Evolutionary conservation across 2,113 vertebrate species (phyloP).

Genomic region (Catharus minimus): DNA sequence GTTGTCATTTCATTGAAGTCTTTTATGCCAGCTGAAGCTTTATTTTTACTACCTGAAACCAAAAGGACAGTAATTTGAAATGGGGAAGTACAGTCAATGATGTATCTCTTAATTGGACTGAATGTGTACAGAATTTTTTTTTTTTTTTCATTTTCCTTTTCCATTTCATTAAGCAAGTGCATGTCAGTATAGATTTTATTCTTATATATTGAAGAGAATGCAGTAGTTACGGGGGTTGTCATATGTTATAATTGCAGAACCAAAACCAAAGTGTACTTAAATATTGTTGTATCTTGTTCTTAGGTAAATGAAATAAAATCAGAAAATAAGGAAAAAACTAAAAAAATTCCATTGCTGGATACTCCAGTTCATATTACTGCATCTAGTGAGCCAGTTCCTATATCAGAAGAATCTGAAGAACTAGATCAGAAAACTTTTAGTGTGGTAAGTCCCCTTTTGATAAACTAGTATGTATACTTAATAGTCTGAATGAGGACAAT

Average conservation of each 20-base stretch:
- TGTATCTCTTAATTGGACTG: not conserved
- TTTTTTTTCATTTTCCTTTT: not conserved
- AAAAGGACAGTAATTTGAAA: not conserved
- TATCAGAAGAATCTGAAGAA: constrained; percentile 93
- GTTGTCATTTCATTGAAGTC: not conserved
- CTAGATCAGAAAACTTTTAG: constrained; percentile 98
- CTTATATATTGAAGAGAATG: not conserved
- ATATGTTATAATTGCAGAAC: not conserved
- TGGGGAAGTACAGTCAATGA: not conserved
- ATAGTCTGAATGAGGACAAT: not conserved
- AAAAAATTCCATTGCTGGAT: constrained; percentile 79
- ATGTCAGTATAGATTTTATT: not conserved
- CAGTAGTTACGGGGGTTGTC: not conserved
- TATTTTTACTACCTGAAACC: not conserved
- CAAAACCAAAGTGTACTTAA: not conserved
- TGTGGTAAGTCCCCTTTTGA: constrained; percentile 80
- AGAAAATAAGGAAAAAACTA: constrained; percentile 85
- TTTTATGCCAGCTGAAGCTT: not conserved
- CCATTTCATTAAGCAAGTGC: not conserved
- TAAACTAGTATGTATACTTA: not conserved
- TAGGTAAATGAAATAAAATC: constrained; percentile 83
- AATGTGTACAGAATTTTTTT: not conserved
- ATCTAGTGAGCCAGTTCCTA: constrained; percentile 82
- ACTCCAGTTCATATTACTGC: constrained; percentile 88
- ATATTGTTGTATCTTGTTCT: not conserved